Base-by-base conservation (phyloP, 2,113 vertebrate species). In the Apaloderma vittatum region DNA sequence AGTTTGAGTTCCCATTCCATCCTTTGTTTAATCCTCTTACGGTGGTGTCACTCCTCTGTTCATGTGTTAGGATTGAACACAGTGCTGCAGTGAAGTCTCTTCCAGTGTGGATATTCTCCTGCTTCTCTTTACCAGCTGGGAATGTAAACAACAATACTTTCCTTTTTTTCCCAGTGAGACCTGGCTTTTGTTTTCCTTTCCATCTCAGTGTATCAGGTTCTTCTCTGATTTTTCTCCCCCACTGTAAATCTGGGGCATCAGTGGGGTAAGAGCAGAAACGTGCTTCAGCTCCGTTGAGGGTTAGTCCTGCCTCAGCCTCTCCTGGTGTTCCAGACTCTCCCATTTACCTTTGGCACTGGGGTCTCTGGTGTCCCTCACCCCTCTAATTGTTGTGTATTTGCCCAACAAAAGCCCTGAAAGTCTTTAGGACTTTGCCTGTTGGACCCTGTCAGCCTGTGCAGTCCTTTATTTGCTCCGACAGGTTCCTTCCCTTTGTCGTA, bases 21-120 rank as follows among this genome's bases (percentile, higher is more conserved):
- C 34, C 43, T 81, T 86, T 5, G 0, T 75, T 78, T 81, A 75
- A 63, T 23, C 37, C 57, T 36, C 4, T 49, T 51, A 20, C 0
- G 2, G 32, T 36, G 37, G 37, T 15, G 26, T 40, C 43, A 3
- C 32, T 89, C 13, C 10, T 19, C 12, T 34, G 74, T 45, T 45
- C 16, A 0, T 3, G 24, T 4, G 0, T 5, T 26, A 36, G 37
- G 27, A 12, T 10, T 27, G 49, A 55, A 7, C 8, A 2, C 45
- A 14, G 51, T 48, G n/a, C 51, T 75, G 32, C 11, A 9, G 45
- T 26, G 20, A 34, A 49, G 21, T 59, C 68, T 58, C 48, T 36
- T 58, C 55, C 24, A 12, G 21, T 8, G 15, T 49, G n/a, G 18
- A 7, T 66, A 36, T 67, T 52, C 48, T 62, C 22, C 43, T 55